Base-by-base conservation (phyloP, 2,113 vertebrate species). In the Piaya cayana region DNA sequence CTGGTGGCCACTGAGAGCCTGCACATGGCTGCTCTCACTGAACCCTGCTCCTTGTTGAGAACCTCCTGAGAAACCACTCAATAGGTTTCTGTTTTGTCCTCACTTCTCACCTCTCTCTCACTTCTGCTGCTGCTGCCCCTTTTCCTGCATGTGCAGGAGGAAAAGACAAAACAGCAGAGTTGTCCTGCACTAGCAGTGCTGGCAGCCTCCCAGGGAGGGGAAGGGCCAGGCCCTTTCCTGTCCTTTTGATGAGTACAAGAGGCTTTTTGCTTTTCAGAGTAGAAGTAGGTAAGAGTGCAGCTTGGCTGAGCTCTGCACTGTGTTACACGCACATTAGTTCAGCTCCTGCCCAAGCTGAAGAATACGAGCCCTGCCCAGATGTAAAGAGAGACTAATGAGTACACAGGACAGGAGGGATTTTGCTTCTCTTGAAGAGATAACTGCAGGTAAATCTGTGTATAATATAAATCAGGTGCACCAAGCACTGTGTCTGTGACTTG, bases 11-110 rank as follows among this genome's bases (percentile, higher is more conserved):
- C 39, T 11, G 30, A 67, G n/a, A 72, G 45, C n/a, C 34, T 37
- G 60, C 22, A 30, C 0, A 0, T 49, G 39, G 39, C 26, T 2
- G 0, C 49, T 32, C 5, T 43, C 42, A 15, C 27, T 1, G 0
- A 43, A 36, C 34, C 15, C 16, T 26, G 15, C 13, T 63, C 83
- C 23, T 70, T 22, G 22, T 36, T 34, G 47, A 12, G 27, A 70
- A 45, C 8, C 7, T 19, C 27, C 32, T 1, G 1, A 21, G 19
- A 75, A 36, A 60, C 8, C 8, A 14, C 36, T 4, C 1, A 2
- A 68, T 29, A 42, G 29, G 37, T 27, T 36, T 49, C 69, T 62
- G 21, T 15, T 43, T 82, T 70, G 49, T 70, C 32, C 32, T 49
- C 8, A 49, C 47, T 47, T 47, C 45, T 47, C 45, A 47, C 18